Percentiles rank a stretch among this genome's conserved stretches.
Conservation (phyloP, 2,113 vertebrate genomes). For the Podarcis raffonei region DNA sequence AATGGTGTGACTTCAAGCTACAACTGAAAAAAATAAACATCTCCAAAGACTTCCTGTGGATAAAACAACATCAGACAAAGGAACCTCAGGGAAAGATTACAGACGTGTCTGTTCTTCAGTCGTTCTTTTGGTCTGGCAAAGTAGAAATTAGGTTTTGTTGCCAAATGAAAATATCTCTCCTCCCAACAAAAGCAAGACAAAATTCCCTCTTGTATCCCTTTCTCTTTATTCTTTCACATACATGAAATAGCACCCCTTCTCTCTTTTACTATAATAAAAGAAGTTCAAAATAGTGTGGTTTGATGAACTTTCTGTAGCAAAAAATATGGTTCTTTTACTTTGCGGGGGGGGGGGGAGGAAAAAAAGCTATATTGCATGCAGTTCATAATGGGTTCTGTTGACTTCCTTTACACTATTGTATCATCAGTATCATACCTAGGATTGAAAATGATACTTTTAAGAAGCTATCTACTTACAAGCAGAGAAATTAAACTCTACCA, state of each 20-base stretch:
- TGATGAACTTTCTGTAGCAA: slow-evolving; percentile 4
- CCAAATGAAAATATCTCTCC: slow-evolving; percentile 45
- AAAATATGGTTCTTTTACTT: background rate
- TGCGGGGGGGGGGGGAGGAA: background rate
- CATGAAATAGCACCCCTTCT: background rate
- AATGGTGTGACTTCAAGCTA: slow-evolving; percentile 47
- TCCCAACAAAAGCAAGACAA: slow-evolving; percentile 49
- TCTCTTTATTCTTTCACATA: slow-evolving; percentile 11
- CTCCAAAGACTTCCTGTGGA: slow-evolving; percentile 44
- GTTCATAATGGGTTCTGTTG: background rate
- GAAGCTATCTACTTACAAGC: background rate
- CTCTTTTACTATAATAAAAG: slow-evolving; percentile 13
- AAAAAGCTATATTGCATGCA: background rate
- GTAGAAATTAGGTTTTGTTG: slow-evolving; percentile 46
- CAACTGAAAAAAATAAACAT: slow-evolving; percentile 18
- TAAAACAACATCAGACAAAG: slow-evolving; percentile 39
- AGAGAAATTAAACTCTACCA: background rate
- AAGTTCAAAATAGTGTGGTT: slow-evolving; percentile 30
- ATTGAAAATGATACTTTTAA: background rate
- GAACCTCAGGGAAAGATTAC: slow-evolving; percentile 49
- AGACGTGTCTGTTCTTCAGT: slow-evolving; percentile 59
- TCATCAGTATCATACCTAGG: background rate
- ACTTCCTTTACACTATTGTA: background rate
- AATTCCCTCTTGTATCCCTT: slow-evolving; percentile 45
- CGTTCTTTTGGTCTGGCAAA: slow-evolving; percentile 30